Evolutionary conservation across 2,113 vertebrate species (phyloP), one percentile per base, ranked within the genome.

Genomic region (Hyla sarda): DNA sequence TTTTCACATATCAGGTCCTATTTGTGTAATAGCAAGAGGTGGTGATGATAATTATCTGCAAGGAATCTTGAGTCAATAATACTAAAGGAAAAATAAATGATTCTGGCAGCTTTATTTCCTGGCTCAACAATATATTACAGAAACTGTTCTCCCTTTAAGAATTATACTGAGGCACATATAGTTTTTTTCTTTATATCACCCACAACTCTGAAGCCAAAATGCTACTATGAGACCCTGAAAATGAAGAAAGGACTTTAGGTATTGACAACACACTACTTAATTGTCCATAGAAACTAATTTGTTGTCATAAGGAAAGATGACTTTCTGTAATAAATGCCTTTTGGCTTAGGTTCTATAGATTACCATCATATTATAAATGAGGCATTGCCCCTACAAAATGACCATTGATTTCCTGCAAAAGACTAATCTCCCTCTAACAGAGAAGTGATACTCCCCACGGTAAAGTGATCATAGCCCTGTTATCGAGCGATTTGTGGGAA

Each of bases 351-450:
- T 52, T 83, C 5, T 83, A 74, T 83, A 19, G 82, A 83, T 83
- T 74, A 41, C 67, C 34, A 58, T n/a, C 69, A 73, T 34, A 83
- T 74, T 74, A 73, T 83, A 58, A 74, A 74, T 74, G 50, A 72
- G 48, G 32, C 50, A 45, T 73, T 83, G 72, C 32, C 69, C 69
- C 47, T 83, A 45, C 48, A 74, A 83, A 83, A 83, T 83, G 50
- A 58, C 10, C 45, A 83, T 83, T 83, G 82, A 83, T 83, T 83
- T 83, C 52, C 23, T 54, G 37, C 32, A 34, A 73, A 83, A 74
- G 69, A 83, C 30, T 83, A 45, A 83, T 83, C 32, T 83, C 67
- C 50, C 74, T 56, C 69, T 58, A 83, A 58, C 32, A 83, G 30
- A 52, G 50, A n/a, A 52, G 69, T 19, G 5, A 45, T 41, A 58